Evolutionary conservation across 2,888 invertebrate genomes (phyloP), one percentile per base, ranked within the genome.

Genomic region (Resseliella maxima): DNA sequence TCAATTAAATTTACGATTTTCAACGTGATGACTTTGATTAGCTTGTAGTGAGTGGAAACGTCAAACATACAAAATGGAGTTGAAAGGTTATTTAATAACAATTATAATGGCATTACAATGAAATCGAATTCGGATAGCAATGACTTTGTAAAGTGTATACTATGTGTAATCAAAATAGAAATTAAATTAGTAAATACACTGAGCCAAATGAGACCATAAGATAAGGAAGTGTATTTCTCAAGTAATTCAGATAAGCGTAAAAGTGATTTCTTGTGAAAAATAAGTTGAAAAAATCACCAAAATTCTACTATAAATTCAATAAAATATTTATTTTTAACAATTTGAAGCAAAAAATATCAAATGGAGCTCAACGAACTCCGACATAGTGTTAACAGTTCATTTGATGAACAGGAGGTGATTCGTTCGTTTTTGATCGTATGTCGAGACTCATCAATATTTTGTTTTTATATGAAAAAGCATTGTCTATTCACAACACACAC

Each of bases 1-100:
- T 12, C 72, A 72, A 72, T 72, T 72, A 72, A 27, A 18, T 31
- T 72, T 10, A 72, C 72, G n/a, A 72, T 72, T 72, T 72, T 72
- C 31, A 2, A 21, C 35, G 31, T 72, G n/a, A n/a, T 72, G 72
- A 31, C 15, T 72, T 72, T 72, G 72, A 72, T 72, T 72, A 31
- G 31, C 72, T 10, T 31, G n/a, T 59, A 24, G 10, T 10, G n/a
- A n/a, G n/a, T 72, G 31, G 72, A 72, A 3, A 50, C 18, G 8
- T 2, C 46, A 72, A 72, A 72, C 72, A 59, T 59, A 24, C 24
- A 72, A 35, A 72, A 72, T 72, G 3, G 59, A 59, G 59, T 6
- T 72, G 15, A 35, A 72, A 31, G 27, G 72, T 21, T 72, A 35
- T 35, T 72, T 72, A 31, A 72, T 72, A 31, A 31, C 31, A 72